Percentiles rank a stretch among this genome's conserved stretches.
phyloP scores from a whole-genome alignment of 2,113 vertebrate genomes.

The Mugil cephalus region DNA sequence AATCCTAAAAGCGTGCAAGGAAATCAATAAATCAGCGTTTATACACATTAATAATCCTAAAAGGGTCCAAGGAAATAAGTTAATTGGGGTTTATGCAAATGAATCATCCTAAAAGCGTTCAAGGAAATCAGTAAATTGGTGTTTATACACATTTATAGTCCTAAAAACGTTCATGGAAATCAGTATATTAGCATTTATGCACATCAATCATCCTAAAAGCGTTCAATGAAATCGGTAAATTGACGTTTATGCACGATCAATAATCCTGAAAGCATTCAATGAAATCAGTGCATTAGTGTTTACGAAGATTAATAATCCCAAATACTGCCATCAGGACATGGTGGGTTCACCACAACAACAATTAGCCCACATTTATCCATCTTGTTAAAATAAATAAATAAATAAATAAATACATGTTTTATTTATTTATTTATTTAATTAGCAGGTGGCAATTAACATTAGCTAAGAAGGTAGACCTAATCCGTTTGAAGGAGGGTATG shows the following conservation, averaged over 20 bases:
- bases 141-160: too few relatives aligned
- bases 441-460: background rate
- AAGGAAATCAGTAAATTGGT: background rate
- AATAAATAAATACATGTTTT: background rate
- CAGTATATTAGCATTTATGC: background rate
- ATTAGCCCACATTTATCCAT: background rate
- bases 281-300: background rate
- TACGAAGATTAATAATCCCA: slow-evolving; percentile 12
- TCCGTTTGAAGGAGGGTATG: too few relatives aligned
- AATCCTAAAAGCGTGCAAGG: too few relatives aligned
- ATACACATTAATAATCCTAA: too few relatives aligned
- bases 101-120: background rate
- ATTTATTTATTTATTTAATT: too few relatives aligned
- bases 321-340: slow-evolving; percentile 4
- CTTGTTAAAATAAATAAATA: background rate
- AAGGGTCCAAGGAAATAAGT: too few relatives aligned
- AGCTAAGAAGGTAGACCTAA: background rate
- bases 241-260: background rate
- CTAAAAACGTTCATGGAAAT: background rate
- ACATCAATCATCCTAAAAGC: too few relatives aligned
- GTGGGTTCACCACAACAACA: slow-evolving; percentile 30
- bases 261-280: background rate
- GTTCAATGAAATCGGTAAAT: background rate
- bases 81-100: too few relatives aligned
- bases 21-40: too few relatives aligned